Conservation (phyloP, 2,797 vertebrate species). For the Typhlichthys subterraneus region DNA sequence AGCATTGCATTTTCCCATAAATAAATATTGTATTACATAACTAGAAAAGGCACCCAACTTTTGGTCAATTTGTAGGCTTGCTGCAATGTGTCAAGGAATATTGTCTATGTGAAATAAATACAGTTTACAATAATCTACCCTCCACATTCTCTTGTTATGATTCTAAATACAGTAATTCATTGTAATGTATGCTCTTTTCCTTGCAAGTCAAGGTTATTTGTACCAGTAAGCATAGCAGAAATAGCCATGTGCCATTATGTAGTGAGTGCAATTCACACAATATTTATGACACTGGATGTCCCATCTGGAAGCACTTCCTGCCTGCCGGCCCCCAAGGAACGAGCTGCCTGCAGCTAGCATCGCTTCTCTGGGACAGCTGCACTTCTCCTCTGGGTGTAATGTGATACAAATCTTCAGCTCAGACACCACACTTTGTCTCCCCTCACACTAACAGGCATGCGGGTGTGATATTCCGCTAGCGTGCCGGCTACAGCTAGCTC, state of each 20-base stretch:
- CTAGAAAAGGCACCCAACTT: not conserved
- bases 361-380: constrained; percentile 66
- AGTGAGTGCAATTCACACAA: constrained; percentile 58
- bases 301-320: constrained; percentile 72
- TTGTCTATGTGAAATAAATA: not conserved
- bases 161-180: constrained; percentile 44
- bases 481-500: constrained; percentile 10
- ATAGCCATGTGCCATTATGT: constrained; percentile 51
- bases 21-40: constrained; percentile 6
- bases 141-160: constrained; percentile 18
- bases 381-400: constrained; percentile 66
- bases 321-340: constrained; percentile 44
- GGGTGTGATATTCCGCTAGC: constrained; percentile 20
- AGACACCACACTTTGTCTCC: constrained; percentile 44
- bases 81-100: not conserved
- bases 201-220: constrained; percentile 52
- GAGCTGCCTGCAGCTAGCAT: constrained; percentile 42
- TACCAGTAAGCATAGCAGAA: constrained; percentile 32
- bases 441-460: constrained; percentile 26
- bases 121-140: constrained; percentile 29
- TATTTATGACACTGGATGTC: constrained; percentile 75
- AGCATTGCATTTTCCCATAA: not conserved
- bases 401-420: constrained; percentile 33
- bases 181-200: constrained; percentile 35
- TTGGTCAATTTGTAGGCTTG: not conserved